Conservation (phyloP, 2,797 vertebrate genomes). For the Paedocypris micromegethes region DNA sequence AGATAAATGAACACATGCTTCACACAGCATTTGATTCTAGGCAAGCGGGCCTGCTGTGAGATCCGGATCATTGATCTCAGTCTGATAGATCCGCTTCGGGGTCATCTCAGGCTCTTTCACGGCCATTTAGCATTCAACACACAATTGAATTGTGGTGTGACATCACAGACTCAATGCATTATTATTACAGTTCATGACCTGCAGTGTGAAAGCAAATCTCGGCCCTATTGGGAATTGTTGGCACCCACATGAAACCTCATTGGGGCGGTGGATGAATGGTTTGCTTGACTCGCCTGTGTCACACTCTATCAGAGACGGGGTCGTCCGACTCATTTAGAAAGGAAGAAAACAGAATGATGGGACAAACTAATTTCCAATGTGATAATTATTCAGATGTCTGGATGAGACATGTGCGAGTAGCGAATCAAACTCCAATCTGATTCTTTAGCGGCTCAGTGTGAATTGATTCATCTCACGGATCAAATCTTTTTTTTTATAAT, state of each 20-base stretch:
- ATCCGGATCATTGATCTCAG: conserved; percentile 22
- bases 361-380: conserved; percentile 11
- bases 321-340: conserved; percentile 36
- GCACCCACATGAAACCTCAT: conserved; percentile 24
- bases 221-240: conserved; percentile 9
- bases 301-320: conserved; percentile 11
- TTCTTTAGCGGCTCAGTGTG: no score
- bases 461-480: no score
- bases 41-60: conserved; percentile 6
- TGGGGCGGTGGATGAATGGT: conserved; percentile 15
- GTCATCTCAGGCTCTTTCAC: conserved; percentile 2
- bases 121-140: conserved; percentile 13
- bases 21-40: conserved; percentile 3
- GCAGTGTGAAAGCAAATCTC: not conserved
- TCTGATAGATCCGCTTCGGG: conserved; percentile 13
- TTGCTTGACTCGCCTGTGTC: conserved; percentile 3
- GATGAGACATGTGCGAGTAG: conserved; percentile 7
- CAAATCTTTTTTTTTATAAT: no score
- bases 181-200: not conserved
- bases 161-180: not conserved
- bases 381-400: conserved; percentile 25
- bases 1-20: conserved; percentile 11
- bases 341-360: not conserved
- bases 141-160: conserved; percentile 1
- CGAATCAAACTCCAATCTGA: no score